Evolutionary conservation across 2,888 invertebrate genomes (phyloP).

Genomic region (Cephalotes varians): DNA sequence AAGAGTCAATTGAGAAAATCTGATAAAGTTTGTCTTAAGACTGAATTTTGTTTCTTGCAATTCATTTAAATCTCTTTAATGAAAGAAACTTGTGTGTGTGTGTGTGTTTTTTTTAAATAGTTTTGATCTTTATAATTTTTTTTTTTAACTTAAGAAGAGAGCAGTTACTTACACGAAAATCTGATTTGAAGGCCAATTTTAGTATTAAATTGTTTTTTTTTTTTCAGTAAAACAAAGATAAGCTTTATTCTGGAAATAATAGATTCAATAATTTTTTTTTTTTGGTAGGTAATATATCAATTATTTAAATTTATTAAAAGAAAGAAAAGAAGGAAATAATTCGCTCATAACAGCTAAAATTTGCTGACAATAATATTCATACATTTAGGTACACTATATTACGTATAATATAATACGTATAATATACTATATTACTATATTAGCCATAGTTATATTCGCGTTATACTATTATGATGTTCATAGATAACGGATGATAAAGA

Average conservation of each 20-base stretch:
- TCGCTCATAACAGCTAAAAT: not conserved
- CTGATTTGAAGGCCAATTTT: not conserved
- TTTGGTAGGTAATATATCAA: not conserved
- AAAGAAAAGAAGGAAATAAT: not conserved
- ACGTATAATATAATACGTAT: not conserved
- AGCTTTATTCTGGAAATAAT: not conserved
- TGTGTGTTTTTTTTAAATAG: not conserved
- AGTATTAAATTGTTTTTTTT: too few species aligned
- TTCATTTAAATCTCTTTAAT: not conserved
- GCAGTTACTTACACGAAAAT: not conserved
- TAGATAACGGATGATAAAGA: too few species aligned
- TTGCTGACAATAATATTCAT: not conserved
- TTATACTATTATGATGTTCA: too few species aligned
- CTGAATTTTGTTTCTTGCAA: not conserved
- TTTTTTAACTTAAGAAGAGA: not conserved
- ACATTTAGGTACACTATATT: not conserved
- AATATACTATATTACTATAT: too few species aligned
- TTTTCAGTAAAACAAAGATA: not conserved
- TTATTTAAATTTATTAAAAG: not conserved
- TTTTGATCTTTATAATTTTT: not conserved
- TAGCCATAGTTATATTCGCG: too few species aligned
- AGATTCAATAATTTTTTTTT: not conserved
- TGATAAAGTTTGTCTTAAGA: not conserved
- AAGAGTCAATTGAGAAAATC: not conserved
- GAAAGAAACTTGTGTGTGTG: not conserved